phyloP scores from a whole-genome alignment of 2,113 vertebrate species.

The Equus przewalskii region DNA sequence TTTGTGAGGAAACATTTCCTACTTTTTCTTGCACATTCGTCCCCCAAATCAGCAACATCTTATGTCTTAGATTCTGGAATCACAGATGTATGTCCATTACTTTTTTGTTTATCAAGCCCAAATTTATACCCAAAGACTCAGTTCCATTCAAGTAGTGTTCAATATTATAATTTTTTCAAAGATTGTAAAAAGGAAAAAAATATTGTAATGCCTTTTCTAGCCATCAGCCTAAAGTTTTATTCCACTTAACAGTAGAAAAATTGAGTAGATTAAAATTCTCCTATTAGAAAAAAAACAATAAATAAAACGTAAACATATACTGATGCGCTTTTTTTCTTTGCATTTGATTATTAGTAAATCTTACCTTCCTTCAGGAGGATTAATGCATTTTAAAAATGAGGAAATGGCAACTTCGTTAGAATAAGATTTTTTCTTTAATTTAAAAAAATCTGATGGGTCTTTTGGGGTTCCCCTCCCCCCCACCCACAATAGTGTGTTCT shows the following conservation, averaged over 20 bases:
- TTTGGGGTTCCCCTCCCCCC: not conserved
- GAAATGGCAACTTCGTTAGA: not conserved
- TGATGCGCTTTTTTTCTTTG: not conserved
- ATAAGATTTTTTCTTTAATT: not conserved
- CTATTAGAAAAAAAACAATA: not conserved
- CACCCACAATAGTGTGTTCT: not conserved
- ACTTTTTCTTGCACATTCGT: not conserved
- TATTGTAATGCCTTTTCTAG: not conserved
- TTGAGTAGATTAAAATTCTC: not conserved
- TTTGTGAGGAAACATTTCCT: not conserved
- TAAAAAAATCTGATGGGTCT: not conserved
- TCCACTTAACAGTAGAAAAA: not conserved
- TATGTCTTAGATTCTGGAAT: not conserved
- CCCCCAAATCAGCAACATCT: not conserved
- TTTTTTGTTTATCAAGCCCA: not conserved
- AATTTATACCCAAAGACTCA: not conserved
- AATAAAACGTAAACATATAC: not conserved
- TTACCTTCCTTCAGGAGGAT: not conserved
- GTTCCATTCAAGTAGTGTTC: not conserved
- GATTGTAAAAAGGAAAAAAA: not conserved
- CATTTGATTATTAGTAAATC: not conserved
- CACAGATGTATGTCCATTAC: not conserved
- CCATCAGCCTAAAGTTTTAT: not conserved
- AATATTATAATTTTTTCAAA: constrained; percentile 9
- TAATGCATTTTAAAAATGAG: not conserved